Evolutionary conservation across 2,113 vertebrate genomes (phyloP).

Genomic region (Misgurnus mizolepis): DNA sequence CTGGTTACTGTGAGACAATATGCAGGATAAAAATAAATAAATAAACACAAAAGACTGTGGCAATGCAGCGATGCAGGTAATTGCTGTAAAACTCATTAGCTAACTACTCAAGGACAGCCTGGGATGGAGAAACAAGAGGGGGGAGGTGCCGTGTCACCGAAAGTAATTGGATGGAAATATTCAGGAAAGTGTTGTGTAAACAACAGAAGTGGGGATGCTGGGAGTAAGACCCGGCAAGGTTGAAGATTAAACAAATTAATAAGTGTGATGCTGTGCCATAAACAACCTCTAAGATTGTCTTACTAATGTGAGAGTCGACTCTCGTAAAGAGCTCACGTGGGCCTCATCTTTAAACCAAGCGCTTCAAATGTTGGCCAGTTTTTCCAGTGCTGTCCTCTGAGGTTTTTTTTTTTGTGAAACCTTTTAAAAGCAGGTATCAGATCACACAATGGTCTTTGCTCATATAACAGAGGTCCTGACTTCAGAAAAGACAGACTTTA

Average conservation of each 20-base stretch:
- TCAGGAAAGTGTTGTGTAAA: conserved; percentile 59
- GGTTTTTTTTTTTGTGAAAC: conserved; percentile 13
- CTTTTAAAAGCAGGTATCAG: neutral
- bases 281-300: conserved; percentile 34
- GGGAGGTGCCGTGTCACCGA: conserved; percentile 53
- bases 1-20: conserved; percentile 56
- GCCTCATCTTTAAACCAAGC: neutral
- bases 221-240: conserved; percentile 55
- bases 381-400: neutral
- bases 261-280: conserved; percentile 44
- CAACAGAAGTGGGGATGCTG: conserved; percentile 48
- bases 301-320: conserved; percentile 41
- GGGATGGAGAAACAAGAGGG: conserved; percentile 56
- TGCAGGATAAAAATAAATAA: conserved; percentile 49
- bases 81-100: conserved; percentile 74
- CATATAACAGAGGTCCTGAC: neutral
- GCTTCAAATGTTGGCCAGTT: neutral
- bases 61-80: conserved; percentile 70
- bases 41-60: conserved; percentile 32
- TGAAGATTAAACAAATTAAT: conserved; percentile 64
- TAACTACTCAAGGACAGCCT: conserved; percentile 67
- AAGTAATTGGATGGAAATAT: conserved; percentile 63
- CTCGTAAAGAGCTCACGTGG: conserved; percentile 17
- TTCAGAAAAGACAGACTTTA: conserved; percentile 20
- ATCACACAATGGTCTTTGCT: neutral